Evolutionary conservation across 2,797 vertebrate genomes (phyloP), one percentile per base, ranked within the genome.

Genomic region (Malurus leucopterus): DNA sequence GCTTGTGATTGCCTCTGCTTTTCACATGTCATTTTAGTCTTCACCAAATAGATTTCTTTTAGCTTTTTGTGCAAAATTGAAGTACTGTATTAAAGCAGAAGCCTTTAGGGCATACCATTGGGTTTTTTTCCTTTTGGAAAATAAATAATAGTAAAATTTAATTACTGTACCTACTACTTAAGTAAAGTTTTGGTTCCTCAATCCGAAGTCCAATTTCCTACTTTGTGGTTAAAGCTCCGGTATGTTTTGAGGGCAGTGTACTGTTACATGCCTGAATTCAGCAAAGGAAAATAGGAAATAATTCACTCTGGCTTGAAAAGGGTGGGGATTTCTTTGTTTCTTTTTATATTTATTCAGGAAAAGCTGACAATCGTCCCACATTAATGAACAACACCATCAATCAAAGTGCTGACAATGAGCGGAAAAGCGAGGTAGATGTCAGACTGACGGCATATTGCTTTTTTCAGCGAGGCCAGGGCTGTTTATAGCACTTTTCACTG

Each of bases 281-380:
- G 96, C 94, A 95, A 91, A 96, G 96, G 95, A 97, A 97, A 97
- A 97, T 96, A 98, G 97, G 97, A 98, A 98, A 98, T 97, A 97
- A 97, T 98, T 97, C 96, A 97, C 97, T 96, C 95, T 95, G 93
- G 96, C 93, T 97, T 97, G 97, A 98, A 96, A 97, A 98, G 98
- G 97, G 98, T 98, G 98, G 98, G 96, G 98, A 98, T 98, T 98
- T 98, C 98, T 98, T 98, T 98, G 98, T 99, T 99, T 98, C 98
- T 98, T 99, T 99, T 98, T 99, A 99, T 99, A 99, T 99, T 99
- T 98, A 98, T 98, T 98, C 99, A 98, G 99, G 99, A 99, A 99
- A 98, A 98, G 96, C 98, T 98, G 98, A 99, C 99, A 99, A 99
- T 99, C 96, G 98, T 98, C 98, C 97, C 98, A 98, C 98, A 98